phyloP scores from a whole-genome alignment of 2,888 invertebrate species.

The Drosophila pseudotakahashii region DNA sequence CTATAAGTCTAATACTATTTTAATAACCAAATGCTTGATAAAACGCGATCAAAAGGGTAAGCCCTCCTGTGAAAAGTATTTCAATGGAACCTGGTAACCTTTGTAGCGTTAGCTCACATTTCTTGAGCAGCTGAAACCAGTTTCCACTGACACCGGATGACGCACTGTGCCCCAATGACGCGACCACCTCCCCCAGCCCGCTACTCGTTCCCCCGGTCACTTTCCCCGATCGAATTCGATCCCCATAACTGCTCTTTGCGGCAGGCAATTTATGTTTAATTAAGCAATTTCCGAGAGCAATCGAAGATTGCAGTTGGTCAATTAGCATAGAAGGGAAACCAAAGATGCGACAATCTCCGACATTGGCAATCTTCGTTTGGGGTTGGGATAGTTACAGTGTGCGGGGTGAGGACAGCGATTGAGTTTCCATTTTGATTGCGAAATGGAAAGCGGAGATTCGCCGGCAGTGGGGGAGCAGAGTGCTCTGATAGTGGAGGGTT shows the following conservation, averaged over 20 bases:
- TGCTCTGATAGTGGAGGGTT: constrained; percentile 14
- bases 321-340: constrained; percentile 27
- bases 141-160: constrained; percentile 49
- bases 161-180: constrained; percentile 34
- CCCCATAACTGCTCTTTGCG: constrained; percentile 39
- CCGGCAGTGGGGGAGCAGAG: constrained; percentile 19
- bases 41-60: neutral
- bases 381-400: constrained; percentile 12
- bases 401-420: constrained; percentile 42
- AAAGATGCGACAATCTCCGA: constrained; percentile 58
- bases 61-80: constrained; percentile 10
- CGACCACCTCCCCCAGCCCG: constrained; percentile 27
- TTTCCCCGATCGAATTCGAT: constrained; percentile 28
- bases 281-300: constrained; percentile 56
- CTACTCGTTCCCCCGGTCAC: constrained; percentile 1
- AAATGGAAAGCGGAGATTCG: constrained; percentile 67
- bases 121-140: constrained; percentile 55
- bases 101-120: constrained; percentile 16
- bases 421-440: constrained; percentile 65
- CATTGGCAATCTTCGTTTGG: constrained; percentile 43
- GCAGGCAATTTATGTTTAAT: constrained; percentile 65
- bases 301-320: constrained; percentile 40
- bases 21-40: neutral
- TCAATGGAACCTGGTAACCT: constrained; percentile 23
- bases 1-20: too few species aligned